Evolutionary conservation across 1,140 invertebrate species (phyloP), one percentile per base, ranked within the genome.

Genomic region (Hestina assimilis): DNA sequence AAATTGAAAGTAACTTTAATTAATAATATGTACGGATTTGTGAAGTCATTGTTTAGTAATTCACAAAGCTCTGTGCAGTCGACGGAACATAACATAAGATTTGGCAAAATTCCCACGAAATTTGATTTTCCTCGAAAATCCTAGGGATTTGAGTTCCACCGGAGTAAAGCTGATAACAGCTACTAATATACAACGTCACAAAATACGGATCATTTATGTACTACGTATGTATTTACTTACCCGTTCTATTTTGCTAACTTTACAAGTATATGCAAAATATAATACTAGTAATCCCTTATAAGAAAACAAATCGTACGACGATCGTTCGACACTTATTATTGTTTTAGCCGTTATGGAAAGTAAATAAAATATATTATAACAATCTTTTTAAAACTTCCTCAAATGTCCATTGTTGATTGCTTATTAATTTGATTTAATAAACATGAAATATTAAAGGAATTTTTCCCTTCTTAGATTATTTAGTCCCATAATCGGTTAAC

Each of bases 41-140:
- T 8, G 2, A 38, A 17, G 19, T 19, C 3, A 38, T 38, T 38
- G 33, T 38, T 1, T 26, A 50, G 38, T 50, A n/a, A 38, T 33
- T 40, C 9, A 12, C n/a, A 50, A 14, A 40, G 8, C 45, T 46
- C 26, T 23, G 12, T 35, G 31, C 35, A 26, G 53, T 41, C 26
- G 41, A 48, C 54, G 51, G 20, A 42, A 65, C 43, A 54, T 63
- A 43, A 51, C 35, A 46, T 26, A 29, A 53, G 50, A 59, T 65
- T 69, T 69, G 66, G 62, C 62, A 56, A 56, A 62, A 58, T 52
- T 61, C 59, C 66, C 59, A 59, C 54, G 58, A 65, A 65, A 69
- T 69, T 68, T 63, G 57, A 68, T 61, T 43, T 61, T 54, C 46
- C 51, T 38, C 29, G 48, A 47, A 47, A 65, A 53, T 64, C 55